Evolutionary conservation across 2,888 invertebrate species (phyloP).

Genomic region (Cryptocheilus praepositus): DNA sequence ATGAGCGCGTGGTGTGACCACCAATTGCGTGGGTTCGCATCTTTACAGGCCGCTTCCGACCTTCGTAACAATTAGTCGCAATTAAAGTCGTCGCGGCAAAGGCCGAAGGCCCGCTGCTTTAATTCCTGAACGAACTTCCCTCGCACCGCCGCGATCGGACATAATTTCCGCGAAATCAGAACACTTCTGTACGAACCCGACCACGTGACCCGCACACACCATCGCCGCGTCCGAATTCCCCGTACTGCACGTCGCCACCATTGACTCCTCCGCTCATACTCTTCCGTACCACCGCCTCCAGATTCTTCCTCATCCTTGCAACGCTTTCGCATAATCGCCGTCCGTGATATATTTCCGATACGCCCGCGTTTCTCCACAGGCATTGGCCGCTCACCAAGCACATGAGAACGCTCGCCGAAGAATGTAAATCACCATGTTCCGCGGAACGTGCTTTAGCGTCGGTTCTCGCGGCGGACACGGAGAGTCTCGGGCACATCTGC

Average conservation of each 20-base stretch:
- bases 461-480: not conserved
- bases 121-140: constrained; percentile 59
- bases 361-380: not conserved
- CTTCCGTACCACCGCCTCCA: too few relatives aligned
- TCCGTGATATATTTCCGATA: not conserved
- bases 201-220: too few relatives aligned
- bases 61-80: constrained; percentile 71
- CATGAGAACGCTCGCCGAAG: not conserved
- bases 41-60: constrained; percentile 69
- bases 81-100: constrained; percentile 69
- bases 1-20: constrained; percentile 62
- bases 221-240: too few relatives aligned
- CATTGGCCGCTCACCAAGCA: not conserved
- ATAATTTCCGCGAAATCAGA: constrained; percentile 22
- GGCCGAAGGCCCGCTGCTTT: constrained; percentile 62
- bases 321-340: too few relatives aligned
- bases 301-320: too few relatives aligned
- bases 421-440: too few relatives aligned
- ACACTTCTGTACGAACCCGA: too few relatives aligned
- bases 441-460: too few relatives aligned
- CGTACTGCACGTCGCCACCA: too few relatives aligned
- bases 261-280: too few relatives aligned
- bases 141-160: constrained; percentile 25
- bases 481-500: constrained; percentile 12
- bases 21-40: constrained; percentile 66